phyloP scores from a whole-genome alignment of 2,113 vertebrate genomes.

The Ardeotis arabs region DNA sequence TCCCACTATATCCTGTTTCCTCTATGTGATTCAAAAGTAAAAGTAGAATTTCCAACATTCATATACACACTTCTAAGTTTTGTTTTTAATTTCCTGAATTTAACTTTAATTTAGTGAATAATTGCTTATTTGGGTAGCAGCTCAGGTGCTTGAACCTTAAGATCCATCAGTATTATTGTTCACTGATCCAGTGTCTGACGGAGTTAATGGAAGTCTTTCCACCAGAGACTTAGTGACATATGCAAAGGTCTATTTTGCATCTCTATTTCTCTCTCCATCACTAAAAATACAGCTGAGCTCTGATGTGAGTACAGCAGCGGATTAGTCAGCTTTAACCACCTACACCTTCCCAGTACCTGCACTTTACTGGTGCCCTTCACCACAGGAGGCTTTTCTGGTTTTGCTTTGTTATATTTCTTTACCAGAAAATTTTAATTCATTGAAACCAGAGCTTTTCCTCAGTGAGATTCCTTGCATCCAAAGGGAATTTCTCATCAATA shows the following conservation, averaged over 20 bases:
- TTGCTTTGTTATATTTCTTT: not conserved
- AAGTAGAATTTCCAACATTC: not conserved
- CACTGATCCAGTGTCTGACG: not conserved
- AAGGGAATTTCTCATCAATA: not conserved
- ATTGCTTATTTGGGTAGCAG: conserved; percentile 3
- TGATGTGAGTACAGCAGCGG: not conserved
- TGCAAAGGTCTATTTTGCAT: not conserved
- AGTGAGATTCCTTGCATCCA: not conserved
- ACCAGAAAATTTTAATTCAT: not conserved
- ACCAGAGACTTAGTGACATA: not conserved
- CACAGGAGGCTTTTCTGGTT: not conserved
- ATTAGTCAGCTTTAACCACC: not conserved
- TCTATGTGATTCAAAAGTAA: not conserved
- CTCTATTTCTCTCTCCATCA: not conserved
- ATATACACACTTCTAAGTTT: not conserved
- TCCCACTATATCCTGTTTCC: not conserved
- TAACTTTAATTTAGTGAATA: not conserved
- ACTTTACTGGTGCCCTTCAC: not conserved
- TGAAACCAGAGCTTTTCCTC: not conserved
- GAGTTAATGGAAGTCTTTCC: not conserved
- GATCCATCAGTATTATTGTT: not conserved
- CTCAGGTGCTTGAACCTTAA: not conserved
- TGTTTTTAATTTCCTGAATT: not conserved
- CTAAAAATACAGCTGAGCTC: not conserved
- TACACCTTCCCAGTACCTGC: not conserved